These are phyloP conservation scores for Drosophila bocqueti DNA, from an alignment of 1,140 invertebrate species.

Conservation along the genomic window DNA sequence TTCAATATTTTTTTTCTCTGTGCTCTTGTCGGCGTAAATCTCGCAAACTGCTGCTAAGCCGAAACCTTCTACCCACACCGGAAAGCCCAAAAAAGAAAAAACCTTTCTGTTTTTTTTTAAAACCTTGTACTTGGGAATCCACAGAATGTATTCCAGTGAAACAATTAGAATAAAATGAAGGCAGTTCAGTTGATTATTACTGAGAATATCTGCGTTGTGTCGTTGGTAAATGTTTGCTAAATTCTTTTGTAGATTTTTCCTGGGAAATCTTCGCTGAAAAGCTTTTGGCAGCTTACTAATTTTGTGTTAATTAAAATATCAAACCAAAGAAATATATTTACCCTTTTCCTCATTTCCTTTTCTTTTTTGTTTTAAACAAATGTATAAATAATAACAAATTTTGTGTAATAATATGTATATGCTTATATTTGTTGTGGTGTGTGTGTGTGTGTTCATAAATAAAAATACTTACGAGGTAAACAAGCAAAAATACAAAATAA, in stretches of 20 bases:
- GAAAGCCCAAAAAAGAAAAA: no score
- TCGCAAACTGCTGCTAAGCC: background rate
- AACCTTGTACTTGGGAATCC: background rate
- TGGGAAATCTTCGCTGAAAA: background rate
- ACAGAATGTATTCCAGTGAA: background rate
- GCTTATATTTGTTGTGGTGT: conserved; percentile 23
- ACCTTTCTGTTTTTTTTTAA: background rate
- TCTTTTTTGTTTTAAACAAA: background rate
- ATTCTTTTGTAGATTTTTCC: background rate
- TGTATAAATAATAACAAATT: background rate
- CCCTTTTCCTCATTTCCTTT: background rate
- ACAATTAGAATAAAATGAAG: background rate
- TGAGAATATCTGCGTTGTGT: background rate
- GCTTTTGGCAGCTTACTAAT: background rate
- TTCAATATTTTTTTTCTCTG: background rate
- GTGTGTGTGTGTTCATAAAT: conserved; percentile 45
- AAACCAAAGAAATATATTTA: background rate
- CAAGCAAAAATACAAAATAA: conserved; percentile 19
- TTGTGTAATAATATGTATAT: conserved; percentile 23
- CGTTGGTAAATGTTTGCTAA: background rate
- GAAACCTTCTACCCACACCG: background rate
- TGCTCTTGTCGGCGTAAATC: background rate
- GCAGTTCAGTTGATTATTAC: background rate
- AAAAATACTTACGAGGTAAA: conserved; percentile 53
- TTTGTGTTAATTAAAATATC: background rate